phyloP scores from a whole-genome alignment of 1,140 invertebrate species.

The Solen grandis region DNA sequence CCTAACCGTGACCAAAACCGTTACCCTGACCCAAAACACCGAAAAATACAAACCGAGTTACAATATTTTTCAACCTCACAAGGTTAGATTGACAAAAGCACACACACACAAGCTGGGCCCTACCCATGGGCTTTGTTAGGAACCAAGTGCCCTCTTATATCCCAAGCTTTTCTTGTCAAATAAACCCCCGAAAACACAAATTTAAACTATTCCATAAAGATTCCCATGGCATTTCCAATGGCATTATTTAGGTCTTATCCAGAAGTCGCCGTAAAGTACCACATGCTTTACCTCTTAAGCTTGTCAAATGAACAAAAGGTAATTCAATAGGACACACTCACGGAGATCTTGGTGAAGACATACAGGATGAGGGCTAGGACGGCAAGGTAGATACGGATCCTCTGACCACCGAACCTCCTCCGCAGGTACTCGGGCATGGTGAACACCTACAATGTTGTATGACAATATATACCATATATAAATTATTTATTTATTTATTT shows the following conservation, averaged over 20 bases:
- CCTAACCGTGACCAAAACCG: too few species aligned
- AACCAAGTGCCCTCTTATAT: too few species aligned
- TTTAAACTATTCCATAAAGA: too few species aligned
- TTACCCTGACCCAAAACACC: too few species aligned
- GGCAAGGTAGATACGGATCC: slow-evolving; percentile 84
- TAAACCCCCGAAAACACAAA: too few species aligned
- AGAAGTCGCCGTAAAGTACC: neutral
- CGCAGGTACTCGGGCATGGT: slow-evolving; percentile 85
- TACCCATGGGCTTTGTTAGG: too few species aligned
- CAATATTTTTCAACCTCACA: too few species aligned
- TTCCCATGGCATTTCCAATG: neutral
- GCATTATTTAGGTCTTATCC: neutral
- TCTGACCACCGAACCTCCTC: slow-evolving; percentile 84
- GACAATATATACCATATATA: neutral
- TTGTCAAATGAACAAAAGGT: neutral
- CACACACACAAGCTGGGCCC: too few species aligned
- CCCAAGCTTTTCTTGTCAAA: too few species aligned
- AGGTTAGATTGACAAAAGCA: too few species aligned
- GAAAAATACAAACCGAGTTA: too few species aligned
- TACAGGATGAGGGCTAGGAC: slow-evolving; percentile 84
- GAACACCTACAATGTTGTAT: slow-evolving; percentile 80
- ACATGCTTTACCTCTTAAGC: neutral
- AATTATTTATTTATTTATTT: neutral
- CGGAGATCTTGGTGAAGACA: slow-evolving; percentile 85
- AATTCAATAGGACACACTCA: slow-evolving; percentile 77